Evolutionary conservation across 2,888 invertebrate genomes (phyloP).

Genomic region (Microplitis deprimator): DNA sequence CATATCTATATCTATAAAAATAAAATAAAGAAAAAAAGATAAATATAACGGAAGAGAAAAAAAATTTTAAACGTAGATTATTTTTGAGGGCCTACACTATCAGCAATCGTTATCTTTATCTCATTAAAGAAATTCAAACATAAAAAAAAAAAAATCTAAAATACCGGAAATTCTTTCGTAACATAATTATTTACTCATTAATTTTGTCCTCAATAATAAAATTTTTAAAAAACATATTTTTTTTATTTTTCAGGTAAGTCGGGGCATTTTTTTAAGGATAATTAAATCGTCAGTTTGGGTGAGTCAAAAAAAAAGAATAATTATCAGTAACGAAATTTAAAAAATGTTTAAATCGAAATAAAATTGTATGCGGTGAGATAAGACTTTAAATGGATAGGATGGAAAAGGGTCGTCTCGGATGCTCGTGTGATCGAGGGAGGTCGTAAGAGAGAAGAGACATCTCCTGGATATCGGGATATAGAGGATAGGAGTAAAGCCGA

Average conservation of each 20-base stretch:
- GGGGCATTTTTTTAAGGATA: neutral
- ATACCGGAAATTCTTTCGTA: conserved; percentile 15
- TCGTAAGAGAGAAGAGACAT: conserved; percentile 34
- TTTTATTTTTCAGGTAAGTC: conserved; percentile 47
- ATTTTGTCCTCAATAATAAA: conserved; percentile 2
- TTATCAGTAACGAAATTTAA: neutral
- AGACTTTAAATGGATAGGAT: conserved; percentile 13
- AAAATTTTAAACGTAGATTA: conserved; percentile 26
- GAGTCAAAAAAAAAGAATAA: neutral
- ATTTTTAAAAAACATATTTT: neutral
- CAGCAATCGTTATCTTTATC: conserved; percentile 41
- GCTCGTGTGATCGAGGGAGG: conserved; percentile 29
- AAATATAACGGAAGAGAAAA: conserved; percentile 18
- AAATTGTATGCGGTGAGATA: neutral
- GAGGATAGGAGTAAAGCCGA: neutral
- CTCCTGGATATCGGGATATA: neutral
- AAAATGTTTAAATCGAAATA: conserved; percentile 13
- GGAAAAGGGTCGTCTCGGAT: conserved; percentile 24
- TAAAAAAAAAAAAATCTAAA: neutral
- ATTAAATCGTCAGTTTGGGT: neutral
- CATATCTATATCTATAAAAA: conserved; percentile 13
- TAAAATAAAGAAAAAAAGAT: conserved; percentile 34
- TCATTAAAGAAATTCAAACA: conserved; percentile 7
- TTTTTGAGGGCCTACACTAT: conserved; percentile 19
- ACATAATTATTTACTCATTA: conserved; percentile 28